Conservation (phyloP, 2,797 vertebrate genomes). For the Chloroceryle amazona region DNA sequence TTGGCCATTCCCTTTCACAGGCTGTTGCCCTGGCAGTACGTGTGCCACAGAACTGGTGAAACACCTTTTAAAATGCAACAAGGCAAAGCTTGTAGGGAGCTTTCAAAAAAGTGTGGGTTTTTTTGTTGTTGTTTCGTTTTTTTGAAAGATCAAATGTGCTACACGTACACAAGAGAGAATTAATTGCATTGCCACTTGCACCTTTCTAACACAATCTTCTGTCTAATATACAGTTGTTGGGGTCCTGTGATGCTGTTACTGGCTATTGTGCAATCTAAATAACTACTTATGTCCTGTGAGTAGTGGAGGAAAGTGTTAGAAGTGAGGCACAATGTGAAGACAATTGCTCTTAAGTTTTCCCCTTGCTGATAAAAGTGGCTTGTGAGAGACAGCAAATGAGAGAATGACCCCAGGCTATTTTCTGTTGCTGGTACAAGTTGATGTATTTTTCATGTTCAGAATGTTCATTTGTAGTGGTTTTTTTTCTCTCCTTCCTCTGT, state of each 20-base stretch:
- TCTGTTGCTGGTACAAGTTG: not conserved
- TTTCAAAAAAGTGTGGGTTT: too few species aligned
- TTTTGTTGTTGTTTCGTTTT: too few species aligned
- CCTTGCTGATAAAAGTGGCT: not conserved
- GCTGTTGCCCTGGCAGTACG: accelerated
- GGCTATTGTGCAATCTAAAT: not conserved
- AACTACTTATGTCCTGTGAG: not conserved
- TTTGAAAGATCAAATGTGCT: not conserved
- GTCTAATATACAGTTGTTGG: not conserved
- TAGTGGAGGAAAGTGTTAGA: not conserved
- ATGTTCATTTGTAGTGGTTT: not conserved
- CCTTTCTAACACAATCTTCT: not conserved
- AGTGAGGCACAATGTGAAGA: not conserved
- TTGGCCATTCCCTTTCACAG: not conserved
- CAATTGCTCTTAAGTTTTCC: not conserved
- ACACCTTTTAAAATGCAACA: not conserved
- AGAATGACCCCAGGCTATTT: not conserved
- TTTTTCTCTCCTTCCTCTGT: not conserved
- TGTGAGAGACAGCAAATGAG: not conserved
- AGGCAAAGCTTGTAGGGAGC: not conserved
- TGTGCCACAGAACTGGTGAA: not conserved
- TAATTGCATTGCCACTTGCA: not conserved
- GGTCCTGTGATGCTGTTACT: not conserved
- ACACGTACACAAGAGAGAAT: not conserved
- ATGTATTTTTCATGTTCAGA: not conserved